These are phyloP conservation scores for Archivesica marissinica DNA, from an alignment of 1,140 invertebrate genomes.

Conservation along the genomic window DNA sequence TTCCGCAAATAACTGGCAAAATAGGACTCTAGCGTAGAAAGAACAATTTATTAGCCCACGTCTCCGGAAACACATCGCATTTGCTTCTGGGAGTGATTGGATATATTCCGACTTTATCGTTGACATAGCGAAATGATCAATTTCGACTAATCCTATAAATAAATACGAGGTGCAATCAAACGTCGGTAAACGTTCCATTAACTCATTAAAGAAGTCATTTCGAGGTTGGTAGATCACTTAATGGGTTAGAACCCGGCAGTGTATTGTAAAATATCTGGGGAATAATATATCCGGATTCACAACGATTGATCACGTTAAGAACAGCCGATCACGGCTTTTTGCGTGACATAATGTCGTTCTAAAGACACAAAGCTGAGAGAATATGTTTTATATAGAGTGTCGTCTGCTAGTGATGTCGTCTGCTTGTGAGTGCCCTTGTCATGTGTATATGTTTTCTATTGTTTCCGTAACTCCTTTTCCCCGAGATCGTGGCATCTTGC, in stretches of 20 bases:
- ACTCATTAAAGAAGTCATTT: slow-evolving; percentile 51
- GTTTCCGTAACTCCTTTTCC: no score
- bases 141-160: slow-evolving; percentile 54
- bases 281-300: slow-evolving; percentile 10
- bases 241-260: slow-evolving; percentile 30
- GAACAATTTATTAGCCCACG: slow-evolving; percentile 59
- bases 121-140: slow-evolving; percentile 62
- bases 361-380: not conserved
- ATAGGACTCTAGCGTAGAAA: slow-evolving; percentile 39
- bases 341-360: slow-evolving; percentile 8
- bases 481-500: no score
- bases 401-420: no score
- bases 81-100: slow-evolving; percentile 25
- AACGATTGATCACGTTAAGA: not conserved
- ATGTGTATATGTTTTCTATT: not conserved
- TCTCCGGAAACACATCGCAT: slow-evolving; percentile 35
- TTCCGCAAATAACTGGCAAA: slow-evolving; percentile 38
- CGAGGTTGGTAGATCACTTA: slow-evolving; percentile 14
- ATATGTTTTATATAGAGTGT: not conserved
- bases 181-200: slow-evolving; percentile 51
- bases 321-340: not conserved
- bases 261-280: slow-evolving; percentile 24
- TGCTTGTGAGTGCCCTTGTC: not conserved
- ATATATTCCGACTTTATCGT: slow-evolving; percentile 34
- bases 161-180: slow-evolving; percentile 49